Evolutionary conservation across 2,888 invertebrate species (phyloP).

Genomic region (Serrognathus titanus): DNA sequence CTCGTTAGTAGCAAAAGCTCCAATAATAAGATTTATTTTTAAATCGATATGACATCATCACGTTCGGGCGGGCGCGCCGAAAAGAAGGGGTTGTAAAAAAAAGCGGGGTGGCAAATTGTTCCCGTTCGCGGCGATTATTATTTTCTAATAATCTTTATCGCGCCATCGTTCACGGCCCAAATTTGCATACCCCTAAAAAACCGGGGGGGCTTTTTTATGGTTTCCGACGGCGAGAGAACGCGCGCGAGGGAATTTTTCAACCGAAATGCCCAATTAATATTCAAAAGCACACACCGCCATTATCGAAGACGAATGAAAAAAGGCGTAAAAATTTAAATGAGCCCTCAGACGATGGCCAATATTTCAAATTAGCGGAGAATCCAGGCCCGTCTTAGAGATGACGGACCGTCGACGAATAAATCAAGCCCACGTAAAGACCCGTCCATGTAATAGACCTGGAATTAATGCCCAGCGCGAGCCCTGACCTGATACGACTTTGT

Average conservation of each 20-base stretch:
- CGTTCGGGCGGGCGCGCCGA: neutral
- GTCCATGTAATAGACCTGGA: too few relatives aligned
- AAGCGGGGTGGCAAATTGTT: neutral
- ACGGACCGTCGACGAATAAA: neutral
- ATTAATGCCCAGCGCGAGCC: too few relatives aligned
- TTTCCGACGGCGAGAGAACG: neutral
- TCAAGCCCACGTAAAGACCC: too few relatives aligned
- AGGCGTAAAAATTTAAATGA: slow-evolving; percentile 28
- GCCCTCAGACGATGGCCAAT: slow-evolving; percentile 17
- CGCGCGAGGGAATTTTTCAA: neutral
- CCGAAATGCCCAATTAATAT: slow-evolving; percentile 22
- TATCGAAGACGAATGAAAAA: slow-evolving; percentile 29
- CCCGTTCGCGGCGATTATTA: neutral
- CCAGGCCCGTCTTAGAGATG: neutral
- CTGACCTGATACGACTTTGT: too few relatives aligned
- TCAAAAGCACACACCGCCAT: slow-evolving; percentile 25
- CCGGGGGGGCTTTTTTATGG: neutral
- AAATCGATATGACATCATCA: slow-evolving; percentile 1
- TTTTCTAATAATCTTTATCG: neutral
- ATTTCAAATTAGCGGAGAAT: slow-evolving; percentile 26
- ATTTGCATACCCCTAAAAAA: neutral
- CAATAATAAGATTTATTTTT: slow-evolving; percentile 2
- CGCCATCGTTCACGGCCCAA: neutral
- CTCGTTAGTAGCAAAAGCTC: neutral
- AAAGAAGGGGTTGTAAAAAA: slow-evolving; percentile 1